Evolutionary conservation across 1,140 invertebrate species (phyloP), one percentile per base, ranked within the genome.

Genomic region (Drosophila pachea): DNA sequence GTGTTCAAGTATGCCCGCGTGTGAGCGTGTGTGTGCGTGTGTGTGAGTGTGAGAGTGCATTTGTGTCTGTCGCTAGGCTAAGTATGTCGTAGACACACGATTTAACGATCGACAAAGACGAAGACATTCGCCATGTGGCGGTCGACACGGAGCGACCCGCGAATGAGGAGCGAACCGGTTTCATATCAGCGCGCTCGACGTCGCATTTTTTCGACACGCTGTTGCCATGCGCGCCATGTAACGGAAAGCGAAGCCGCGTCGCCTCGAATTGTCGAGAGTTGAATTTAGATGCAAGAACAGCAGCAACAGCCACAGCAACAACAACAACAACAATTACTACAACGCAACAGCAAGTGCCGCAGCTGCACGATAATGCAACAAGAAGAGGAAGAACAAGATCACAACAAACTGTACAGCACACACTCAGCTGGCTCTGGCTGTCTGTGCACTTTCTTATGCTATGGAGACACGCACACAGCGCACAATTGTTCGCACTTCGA

Each of bases 161-260:
- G 36, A 31, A 31, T 42, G 32, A 22, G 55, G 16, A 36, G 42
- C 33, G 35, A 58, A 71, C 79, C 79, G 76, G 78, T 83, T 83
- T 36, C 79, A 60, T 83, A 83, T 83, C 79, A 83, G 81, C 63
- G 45, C 64, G 55, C 64, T 33, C 52, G 22, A 49, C 47, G 38
- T 43, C 50, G 22, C 16, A 38, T 60, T 60, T 43, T 63, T 56
- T 56, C 40, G 40, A 45, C 40, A 16, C 63, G 50, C 76, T 83
- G 78, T 83, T 83, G 78, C 78, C 59, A 83, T 50, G 78, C 76
- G 73, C 42, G 58, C 53, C 38, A 12, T 32, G 31, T 33, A 35
- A 33, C 48, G 32, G 45, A 69, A 68, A 52, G 42, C 8, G 45
- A 61, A 59, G 62, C 22, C 40, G 32, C 55, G 68, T 78, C 59